These are phyloP conservation scores for Rosalia funebris DNA, from an alignment of 2,888 invertebrate genomes.

Conservation along the genomic window DNA sequence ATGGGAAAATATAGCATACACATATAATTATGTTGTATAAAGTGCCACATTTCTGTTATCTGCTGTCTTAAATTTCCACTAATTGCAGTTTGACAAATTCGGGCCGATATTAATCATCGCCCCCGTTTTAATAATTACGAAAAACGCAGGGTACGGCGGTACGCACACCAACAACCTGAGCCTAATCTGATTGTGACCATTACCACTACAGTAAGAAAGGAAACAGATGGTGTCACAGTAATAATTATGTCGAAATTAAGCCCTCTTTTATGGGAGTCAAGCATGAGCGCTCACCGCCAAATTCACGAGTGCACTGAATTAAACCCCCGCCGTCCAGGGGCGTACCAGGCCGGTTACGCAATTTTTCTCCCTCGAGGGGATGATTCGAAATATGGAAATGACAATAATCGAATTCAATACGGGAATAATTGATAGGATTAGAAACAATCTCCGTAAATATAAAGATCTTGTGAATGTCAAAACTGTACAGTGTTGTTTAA, in stretches of 20 bases:
- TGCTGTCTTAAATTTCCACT: slow-evolving; percentile 11
- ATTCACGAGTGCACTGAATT: slow-evolving; percentile 38
- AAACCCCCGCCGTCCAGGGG: slow-evolving; percentile 40
- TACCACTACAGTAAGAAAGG: slow-evolving; percentile 59
- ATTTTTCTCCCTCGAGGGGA: slow-evolving; percentile 27
- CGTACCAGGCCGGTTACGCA: slow-evolving; percentile 27
- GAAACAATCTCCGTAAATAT: too few relatives aligned
- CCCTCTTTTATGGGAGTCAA: slow-evolving; percentile 63
- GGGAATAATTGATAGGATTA: too few relatives aligned
- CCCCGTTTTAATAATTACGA: slow-evolving; percentile 36
- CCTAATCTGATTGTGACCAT: slow-evolving; percentile 53
- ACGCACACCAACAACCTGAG: slow-evolving; percentile 47
- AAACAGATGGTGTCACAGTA: slow-evolving; percentile 66
- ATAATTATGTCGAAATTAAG: slow-evolving; percentile 65
- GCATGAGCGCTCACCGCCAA: slow-evolving; percentile 59
- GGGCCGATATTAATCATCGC: slow-evolving; percentile 33
- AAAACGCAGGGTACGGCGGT: slow-evolving; percentile 26
- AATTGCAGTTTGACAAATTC: slow-evolving; percentile 20
- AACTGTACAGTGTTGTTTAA: too few relatives aligned
- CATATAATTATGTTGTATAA: neutral
- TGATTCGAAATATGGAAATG: too few relatives aligned
- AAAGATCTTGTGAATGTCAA: too few relatives aligned
- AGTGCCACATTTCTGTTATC: neutral
- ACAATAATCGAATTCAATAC: too few relatives aligned
- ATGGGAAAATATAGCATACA: neutral